Evolutionary conservation across 1,140 invertebrate genomes (phyloP), one percentile per base, ranked within the genome.

Genomic region (Drosophila sucinea): DNA sequence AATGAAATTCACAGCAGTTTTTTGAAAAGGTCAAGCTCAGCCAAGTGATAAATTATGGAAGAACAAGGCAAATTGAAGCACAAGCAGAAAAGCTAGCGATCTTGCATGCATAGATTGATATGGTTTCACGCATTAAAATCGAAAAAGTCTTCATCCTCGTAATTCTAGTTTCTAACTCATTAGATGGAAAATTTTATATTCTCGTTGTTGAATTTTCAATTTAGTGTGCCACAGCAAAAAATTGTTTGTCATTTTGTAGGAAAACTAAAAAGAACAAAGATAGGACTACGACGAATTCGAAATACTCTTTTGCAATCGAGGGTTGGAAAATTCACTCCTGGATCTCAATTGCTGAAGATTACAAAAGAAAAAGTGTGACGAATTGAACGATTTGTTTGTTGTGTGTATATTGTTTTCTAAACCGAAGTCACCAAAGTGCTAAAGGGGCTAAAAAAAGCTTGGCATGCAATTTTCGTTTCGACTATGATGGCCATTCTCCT

Each of bases 391-490:
- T 17, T 17, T 17, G 17, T 17, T 17, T 17, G 17, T 17, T 17
- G 17, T 17, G 17, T 17, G 17, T 17, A 17, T 17, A 17, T 17
- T 17, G 17, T 17, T 17, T 17, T 17, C 17, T 17, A 17, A 17
- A 17, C 17, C 33, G 1, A 38, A 38, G 8, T 38, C 35, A 38
- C 8, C 8, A 38, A 38, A 38, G 35, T 8, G 8, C 0, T 38
- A 38, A 38, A 11, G 35, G 35, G 8, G 11, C 10, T 10, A 27
- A 27, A 51, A 51, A 10, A 10, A 27, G 44, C 44, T 51, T 51
- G 44, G 44, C 44, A 51, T 51, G 44, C 44, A 51, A 51, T 51
- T 51, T 51, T 51, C 23, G 44, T 51, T 47, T 4, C 2, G 10
- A 38, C 35, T 38, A 47, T 47, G 44, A 47, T 47, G 17, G 44